Conservation (phyloP, 2,888 invertebrate species). For the Eupeodes latifasciatus region DNA sequence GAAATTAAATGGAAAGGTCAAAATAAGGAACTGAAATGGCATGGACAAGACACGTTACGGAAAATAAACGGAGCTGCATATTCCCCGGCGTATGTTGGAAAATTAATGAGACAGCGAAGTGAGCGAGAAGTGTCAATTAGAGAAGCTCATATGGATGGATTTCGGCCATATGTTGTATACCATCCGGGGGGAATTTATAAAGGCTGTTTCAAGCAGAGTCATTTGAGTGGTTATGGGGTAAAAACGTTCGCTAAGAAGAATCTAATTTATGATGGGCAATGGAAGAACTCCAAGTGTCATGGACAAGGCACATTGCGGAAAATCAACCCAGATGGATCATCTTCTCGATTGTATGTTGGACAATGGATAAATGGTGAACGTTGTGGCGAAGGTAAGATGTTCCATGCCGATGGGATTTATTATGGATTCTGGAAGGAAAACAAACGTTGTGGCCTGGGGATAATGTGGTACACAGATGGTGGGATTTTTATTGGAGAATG, state of each 20-base stretch:
- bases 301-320: constrained; percentile 81
- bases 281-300: constrained; percentile 80
- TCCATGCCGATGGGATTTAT: constrained; percentile 81
- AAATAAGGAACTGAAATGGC: too few species aligned
- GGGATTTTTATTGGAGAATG: constrained; percentile 82
- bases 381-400: constrained; percentile 83
- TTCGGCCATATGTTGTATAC: constrained; percentile 61
- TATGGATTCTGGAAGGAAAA: constrained; percentile 81
- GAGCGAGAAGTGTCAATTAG: constrained; percentile 37
- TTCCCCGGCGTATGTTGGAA: too few species aligned
- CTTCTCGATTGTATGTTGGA: constrained; percentile 80
- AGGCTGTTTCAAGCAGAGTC: constrained; percentile 80
- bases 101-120: constrained; percentile 35
- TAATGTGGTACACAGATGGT: constrained; percentile 82
- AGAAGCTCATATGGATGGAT: constrained; percentile 62
- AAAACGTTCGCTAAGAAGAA: constrained; percentile 77
- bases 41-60: too few species aligned
- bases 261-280: constrained; percentile 82
- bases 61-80: too few species aligned
- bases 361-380: constrained; percentile 81
- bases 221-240: constrained; percentile 80
- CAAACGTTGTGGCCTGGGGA: constrained; percentile 81
- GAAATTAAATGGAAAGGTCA: too few species aligned
- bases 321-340: constrained; percentile 78
- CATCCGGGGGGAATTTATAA: constrained; percentile 78